These are phyloP conservation scores for Columba guinea DNA, from an alignment of 2,797 vertebrate species.

Conservation along the genomic window DNA sequence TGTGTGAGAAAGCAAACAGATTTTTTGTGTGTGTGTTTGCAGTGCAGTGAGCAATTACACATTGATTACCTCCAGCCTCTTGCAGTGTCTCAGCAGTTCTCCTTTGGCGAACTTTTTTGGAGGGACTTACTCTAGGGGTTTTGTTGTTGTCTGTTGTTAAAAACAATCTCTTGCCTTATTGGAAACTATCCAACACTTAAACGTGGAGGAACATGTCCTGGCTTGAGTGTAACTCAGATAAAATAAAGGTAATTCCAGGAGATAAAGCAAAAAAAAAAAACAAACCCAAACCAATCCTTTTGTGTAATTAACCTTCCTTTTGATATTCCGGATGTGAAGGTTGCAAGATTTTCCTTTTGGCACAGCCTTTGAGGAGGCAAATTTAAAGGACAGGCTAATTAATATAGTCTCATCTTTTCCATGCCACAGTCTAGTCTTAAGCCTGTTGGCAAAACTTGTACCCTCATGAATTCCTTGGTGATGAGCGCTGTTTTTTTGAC, in stretches of 20 bases:
- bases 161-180: not conserved
- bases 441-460: not conserved
- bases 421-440: not conserved
- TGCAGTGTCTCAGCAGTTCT: not conserved
- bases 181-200: not conserved
- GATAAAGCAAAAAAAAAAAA: not conserved
- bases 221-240: not conserved
- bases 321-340: not conserved
- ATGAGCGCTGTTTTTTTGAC: slow-evolving; percentile 1
- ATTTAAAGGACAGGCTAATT: not conserved
- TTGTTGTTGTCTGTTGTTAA: not conserved
- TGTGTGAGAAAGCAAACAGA: not conserved
- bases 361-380: not conserved
- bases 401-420: not conserved
- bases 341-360: not conserved
- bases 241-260: not conserved
- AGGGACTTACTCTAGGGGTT: not conserved
- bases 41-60: accelerated
- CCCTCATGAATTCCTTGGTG: not conserved
- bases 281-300: not conserved
- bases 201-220: not conserved
- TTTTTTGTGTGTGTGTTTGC: not conserved
- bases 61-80: accelerated
- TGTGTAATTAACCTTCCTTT: not conserved
- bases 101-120: not conserved